Conservation (phyloP, 2,888 invertebrate species). For the Drosophila barbarae region DNA sequence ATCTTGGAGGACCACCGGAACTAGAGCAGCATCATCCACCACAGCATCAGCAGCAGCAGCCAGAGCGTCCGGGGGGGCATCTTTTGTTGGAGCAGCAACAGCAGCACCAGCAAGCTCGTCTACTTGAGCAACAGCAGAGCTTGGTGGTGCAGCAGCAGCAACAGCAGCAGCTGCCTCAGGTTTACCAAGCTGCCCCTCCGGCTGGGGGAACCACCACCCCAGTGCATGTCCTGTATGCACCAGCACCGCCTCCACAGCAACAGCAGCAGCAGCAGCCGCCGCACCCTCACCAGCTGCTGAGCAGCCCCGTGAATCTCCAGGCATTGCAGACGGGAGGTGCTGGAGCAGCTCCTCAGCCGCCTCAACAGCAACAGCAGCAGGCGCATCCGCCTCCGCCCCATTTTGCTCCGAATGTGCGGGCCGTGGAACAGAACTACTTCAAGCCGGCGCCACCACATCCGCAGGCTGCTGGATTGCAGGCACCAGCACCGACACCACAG, state of each 20-base stretch:
- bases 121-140: conserved; percentile 50
- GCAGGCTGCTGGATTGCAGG: conserved; percentile 73
- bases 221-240: conserved; percentile 68
- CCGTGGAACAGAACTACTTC: conserved; percentile 84
- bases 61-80: conserved; percentile 45
- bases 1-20: conserved; percentile 35
- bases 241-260: conserved; percentile 62
- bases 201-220: conserved; percentile 65
- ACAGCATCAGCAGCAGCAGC: conserved; percentile 50
- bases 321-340: conserved; percentile 56
- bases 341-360: conserved; percentile 24
- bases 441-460: conserved; percentile 75
- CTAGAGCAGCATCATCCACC: conserved; percentile 42
- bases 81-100: conserved; percentile 46
- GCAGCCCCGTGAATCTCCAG: conserved; percentile 69
- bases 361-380: conserved; percentile 54
- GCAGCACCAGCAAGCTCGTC: conserved; percentile 49
- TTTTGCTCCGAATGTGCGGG: conserved; percentile 82
- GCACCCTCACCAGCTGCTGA: conserved; percentile 66
- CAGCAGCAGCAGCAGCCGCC: conserved; percentile 28
- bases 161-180: conserved; percentile 38
- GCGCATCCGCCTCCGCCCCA: conserved; percentile 50
- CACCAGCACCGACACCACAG: conserved; percentile 81
- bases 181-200: conserved; percentile 40
- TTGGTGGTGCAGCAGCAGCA: conserved; percentile 43